A percentile compares a stretch with the other conserved stretches of the same genome.
Evolutionary conservation across 1,140 invertebrate genomes (phyloP).

Genomic region (Tetramorium simillimum): DNA sequence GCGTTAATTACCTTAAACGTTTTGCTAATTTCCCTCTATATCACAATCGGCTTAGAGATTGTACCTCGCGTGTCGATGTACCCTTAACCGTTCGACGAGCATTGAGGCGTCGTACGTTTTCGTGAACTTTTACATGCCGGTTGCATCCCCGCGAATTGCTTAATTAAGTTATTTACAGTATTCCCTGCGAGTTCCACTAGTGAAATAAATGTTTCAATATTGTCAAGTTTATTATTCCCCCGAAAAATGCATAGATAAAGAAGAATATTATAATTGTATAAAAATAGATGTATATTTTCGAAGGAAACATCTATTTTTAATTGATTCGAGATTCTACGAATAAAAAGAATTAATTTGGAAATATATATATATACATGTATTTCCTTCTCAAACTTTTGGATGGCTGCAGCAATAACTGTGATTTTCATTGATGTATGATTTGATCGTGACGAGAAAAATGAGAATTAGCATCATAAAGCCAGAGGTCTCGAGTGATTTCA

Average conservation of each 20-base stretch:
- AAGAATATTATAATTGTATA: neutral
- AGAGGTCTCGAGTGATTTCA: constrained; percentile 28
- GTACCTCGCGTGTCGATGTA: constrained; percentile 9
- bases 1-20: constrained; percentile 60
- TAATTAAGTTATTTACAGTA: neutral
- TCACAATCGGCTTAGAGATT: constrained; percentile 29
- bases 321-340: neutral
- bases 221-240: too few relatives aligned
- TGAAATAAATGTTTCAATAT: too few relatives aligned
- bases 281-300: neutral
- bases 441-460: neutral
- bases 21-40: constrained; percentile 36
- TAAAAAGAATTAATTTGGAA: neutral
- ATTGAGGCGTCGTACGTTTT: neutral
- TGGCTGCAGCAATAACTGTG: too few relatives aligned
- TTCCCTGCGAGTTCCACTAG: neutral
- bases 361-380: too few relatives aligned
- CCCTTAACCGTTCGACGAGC: neutral
- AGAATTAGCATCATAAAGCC: neutral
- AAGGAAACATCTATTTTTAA: neutral
- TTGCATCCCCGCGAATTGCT: neutral
- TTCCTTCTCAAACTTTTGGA: neutral
- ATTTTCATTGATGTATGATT: neutral
- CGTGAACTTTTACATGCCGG: neutral
- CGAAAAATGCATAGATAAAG: too few relatives aligned